phyloP scores from a whole-genome alignment of 2,113 vertebrate genomes.

The Maccullochella peelii region DNA sequence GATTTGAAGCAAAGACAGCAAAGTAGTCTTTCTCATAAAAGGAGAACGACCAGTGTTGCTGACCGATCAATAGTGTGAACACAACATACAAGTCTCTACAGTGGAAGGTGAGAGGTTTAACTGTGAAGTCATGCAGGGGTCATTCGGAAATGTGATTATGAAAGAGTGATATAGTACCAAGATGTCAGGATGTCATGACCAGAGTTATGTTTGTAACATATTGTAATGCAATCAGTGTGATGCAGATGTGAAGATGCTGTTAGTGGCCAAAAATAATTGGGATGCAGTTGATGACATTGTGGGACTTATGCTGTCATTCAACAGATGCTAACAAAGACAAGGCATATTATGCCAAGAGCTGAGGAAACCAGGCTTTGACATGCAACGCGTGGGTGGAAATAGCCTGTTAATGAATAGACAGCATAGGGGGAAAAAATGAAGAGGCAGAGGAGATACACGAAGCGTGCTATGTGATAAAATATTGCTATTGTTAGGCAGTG shows the following conservation, averaged over 20 bases:
- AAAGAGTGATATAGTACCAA: constrained; percentile 7
- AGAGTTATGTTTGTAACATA: constrained; percentile 20
- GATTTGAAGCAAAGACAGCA: constrained; percentile 28
- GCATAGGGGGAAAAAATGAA: constrained; percentile 42
- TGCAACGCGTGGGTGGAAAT: constrained; percentile 71
- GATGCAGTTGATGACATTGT: constrained; percentile 67
- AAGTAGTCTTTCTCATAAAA: neutral
- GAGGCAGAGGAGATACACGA: constrained; percentile 72
- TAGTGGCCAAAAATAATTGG: constrained; percentile 63
- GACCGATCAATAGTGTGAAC: constrained; percentile 33
- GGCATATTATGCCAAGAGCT: constrained; percentile 57
- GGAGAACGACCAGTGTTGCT: neutral
- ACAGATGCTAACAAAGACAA: constrained; percentile 73
- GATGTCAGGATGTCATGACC: neutral
- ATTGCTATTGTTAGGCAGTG: constrained; percentile 81
- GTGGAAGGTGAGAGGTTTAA: constrained; percentile 33
- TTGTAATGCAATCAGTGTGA: constrained; percentile 41
- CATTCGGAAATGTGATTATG: constrained; percentile 4
- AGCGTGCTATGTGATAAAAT: constrained; percentile 78
- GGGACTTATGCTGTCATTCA: constrained; percentile 70
- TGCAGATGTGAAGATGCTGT: constrained; percentile 54
- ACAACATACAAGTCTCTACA: neutral
- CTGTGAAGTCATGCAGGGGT: constrained; percentile 31
- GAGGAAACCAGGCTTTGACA: constrained; percentile 67
- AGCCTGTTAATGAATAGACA: constrained; percentile 83